Base-by-base conservation (phyloP, 2,113 vertebrate species). In the Bos indicus region DNA sequence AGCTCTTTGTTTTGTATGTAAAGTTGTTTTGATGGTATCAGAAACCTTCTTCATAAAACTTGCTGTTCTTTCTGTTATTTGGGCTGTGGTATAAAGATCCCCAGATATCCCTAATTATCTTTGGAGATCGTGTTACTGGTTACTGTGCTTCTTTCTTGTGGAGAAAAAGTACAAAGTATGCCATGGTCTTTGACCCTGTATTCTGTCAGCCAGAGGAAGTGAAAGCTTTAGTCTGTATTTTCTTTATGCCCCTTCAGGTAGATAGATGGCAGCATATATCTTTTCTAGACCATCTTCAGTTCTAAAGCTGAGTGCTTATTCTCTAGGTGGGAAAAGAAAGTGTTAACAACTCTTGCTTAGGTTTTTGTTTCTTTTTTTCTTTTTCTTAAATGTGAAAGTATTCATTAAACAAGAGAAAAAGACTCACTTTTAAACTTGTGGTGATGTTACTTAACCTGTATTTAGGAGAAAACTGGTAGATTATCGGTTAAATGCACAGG, bases 261-360 rank as follows among this genome's bases (percentile, higher is more conserved):
- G 97, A 30, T 93, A 98, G 98, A 81, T 94, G 96, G 96, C 97
- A 97, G 96, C 87, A 97, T 86, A 57, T 77, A 81, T 97, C 91
- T 97, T 95, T 64, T 17, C n/a, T 88, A 85, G 85, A 40, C 36
- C 40, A 21, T 85, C 46, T 94, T 86, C 21, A 71, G 52, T 93
- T 74, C 56, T 62, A 86, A 71, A 95, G 82, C 86, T 40, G 10
- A 60, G 7, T 84, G 59, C 56, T 67, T 54, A 17, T 33, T 82
- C 51, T 54, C 14, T 91, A 14, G n/a, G 43, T 82, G 60, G 33
- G 93, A 67, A 94, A 92, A 77, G 26, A 87, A 89, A 94, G 48
- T 90, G 64, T 96, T 97, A 90, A 95, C 60, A 82, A 40, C 56
- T 51, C 54, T 48, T 78, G 14, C 51, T 62, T 87, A 56, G 7